Evolutionary conservation across 2,888 invertebrate genomes (phyloP).

Genomic region (Apamea sordens): DNA sequence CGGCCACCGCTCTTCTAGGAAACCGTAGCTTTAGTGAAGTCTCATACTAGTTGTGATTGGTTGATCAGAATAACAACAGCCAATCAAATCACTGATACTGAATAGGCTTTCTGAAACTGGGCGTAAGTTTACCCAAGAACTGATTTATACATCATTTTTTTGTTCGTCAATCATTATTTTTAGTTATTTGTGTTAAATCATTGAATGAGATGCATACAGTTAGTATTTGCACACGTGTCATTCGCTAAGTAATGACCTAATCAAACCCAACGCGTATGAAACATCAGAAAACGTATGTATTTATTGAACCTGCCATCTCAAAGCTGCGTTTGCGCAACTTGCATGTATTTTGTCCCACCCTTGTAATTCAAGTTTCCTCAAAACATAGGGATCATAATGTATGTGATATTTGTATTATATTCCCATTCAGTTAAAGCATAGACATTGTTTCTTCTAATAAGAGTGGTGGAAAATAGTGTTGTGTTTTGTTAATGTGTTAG

Average conservation of each 20-base stretch:
- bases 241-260: neutral
- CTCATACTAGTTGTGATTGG: neutral
- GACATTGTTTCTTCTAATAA: neutral
- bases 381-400: conserved; percentile 34
- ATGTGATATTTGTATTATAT: conserved; percentile 61
- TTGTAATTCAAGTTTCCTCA: conserved; percentile 20
- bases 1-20: neutral
- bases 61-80: neutral
- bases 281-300: neutral
- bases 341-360: conserved; percentile 24
- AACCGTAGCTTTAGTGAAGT: neutral
- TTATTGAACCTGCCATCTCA: neutral
- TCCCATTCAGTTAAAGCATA: conserved; percentile 21
- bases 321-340: conserved; percentile 22
- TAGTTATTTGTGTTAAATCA: conserved; percentile 27
- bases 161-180: conserved; percentile 27
- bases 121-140: conserved; percentile 42
- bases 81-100: neutral
- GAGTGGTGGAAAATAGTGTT: conserved; percentile 22
- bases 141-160: conserved; percentile 34
- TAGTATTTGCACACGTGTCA: neutral
- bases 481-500: conserved; percentile 23
- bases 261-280: neutral
- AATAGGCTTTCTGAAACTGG: conserved; percentile 2
- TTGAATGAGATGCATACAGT: conserved; percentile 7